Evolutionary conservation across 2,797 vertebrate genomes (phyloP).

Genomic region (Syncerus caffer): DNA sequence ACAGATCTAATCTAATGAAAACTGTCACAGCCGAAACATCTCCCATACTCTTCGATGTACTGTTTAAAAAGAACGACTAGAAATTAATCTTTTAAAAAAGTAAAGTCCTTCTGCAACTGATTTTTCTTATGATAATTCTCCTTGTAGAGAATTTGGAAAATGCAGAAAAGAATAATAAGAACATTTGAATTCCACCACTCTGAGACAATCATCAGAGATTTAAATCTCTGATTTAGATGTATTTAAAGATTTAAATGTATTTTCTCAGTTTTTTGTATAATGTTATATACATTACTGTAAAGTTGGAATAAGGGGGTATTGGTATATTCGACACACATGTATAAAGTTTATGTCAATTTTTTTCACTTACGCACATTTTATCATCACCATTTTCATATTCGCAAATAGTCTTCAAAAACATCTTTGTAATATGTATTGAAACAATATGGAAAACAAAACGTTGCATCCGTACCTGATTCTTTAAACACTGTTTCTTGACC

Average conservation of each 20-base stretch:
- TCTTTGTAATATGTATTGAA: neutral
- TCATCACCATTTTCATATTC: neutral
- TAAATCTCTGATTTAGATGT: neutral
- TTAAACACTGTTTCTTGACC: neutral
- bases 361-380: neutral
- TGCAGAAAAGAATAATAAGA: neutral
- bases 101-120: neutral
- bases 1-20: neutral
- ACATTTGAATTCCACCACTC: neutral
- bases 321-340: neutral
- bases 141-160: neutral
- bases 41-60: neutral
- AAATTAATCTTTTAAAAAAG: neutral
- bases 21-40: neutral
- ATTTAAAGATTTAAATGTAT: neutral
- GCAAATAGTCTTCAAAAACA: neutral
- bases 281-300: neutral
- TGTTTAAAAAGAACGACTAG: neutral
- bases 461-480: neutral
- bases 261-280: neutral
- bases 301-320: neutral
- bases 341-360: neutral
- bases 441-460: neutral
- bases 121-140: neutral
- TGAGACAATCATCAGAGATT: neutral